Base-by-base conservation (phyloP, 2,113 vertebrate genomes). In the Rhinopomastus cyanomelas region DNA sequence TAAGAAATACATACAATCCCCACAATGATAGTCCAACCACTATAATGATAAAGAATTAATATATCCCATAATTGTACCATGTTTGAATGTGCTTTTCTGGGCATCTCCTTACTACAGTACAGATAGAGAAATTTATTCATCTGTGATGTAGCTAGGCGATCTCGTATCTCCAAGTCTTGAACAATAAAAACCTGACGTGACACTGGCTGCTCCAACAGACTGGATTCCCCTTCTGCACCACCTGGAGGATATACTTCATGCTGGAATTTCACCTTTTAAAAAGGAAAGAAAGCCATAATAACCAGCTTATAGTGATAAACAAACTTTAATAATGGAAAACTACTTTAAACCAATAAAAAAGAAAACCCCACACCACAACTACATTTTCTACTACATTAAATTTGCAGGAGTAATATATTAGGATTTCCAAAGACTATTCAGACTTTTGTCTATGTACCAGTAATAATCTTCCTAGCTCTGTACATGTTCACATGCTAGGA, bases 51-150 rank as follows among this genome's bases (percentile, higher is more conserved):
- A 84, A 3, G 2, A 90, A 49, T 65, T 15, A 18, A 83, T 3
- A 27, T 14, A 61, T 71, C 48, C 49, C 36, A 16, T 26, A 71
- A 52, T 10, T 85, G 94, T 93, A 99, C 99, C 99, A 99, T 99
- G 95, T 99, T 99, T 66, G 99, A 98, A 94, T 98, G 98, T 1
- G 99, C 98, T 96, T 99, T 99, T 49, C 99, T 97, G 36, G 99
- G 99, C 98, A 99, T 98, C 95, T 99, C 98, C 74, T 99, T 99
- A 96, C 99, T 99, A 32, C 98, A 98, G 87, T 99, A 99, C 61
- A 99, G 97, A 85, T 99, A 99, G 30, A 99, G 97, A 94, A 99
- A 99, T 95, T 99, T 99, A 94, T 99, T 99, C 99, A 99, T 99
- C 84, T 99, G 99, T 27, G 99, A 99, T 5, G 98, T 98, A 48